A percentile compares a stretch with the other conserved stretches of the same genome.
Evolutionary conservation across 2,888 invertebrate species (phyloP).

Genomic region (Hydroisotoma schaefferi): DNA sequence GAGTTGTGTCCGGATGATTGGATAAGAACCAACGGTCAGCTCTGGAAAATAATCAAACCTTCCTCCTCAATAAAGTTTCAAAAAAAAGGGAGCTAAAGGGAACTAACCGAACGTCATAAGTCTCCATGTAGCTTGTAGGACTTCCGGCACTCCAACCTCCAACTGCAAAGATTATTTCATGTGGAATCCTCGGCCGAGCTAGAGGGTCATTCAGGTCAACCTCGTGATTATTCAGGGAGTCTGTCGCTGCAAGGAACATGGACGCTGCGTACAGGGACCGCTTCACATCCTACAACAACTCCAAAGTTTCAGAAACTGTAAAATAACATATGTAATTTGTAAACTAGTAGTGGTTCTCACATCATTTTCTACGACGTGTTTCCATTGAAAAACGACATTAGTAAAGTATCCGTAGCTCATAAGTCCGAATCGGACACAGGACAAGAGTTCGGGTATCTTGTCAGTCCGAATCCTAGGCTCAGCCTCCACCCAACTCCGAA

Average conservation of each 20-base stretch:
- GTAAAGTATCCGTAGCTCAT: constrained; percentile 61
- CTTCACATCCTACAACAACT: constrained; percentile 53
- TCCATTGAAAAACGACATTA: constrained; percentile 49
- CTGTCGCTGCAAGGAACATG: constrained; percentile 58
- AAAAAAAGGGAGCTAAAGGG: too few species aligned
- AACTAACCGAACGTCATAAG: constrained; percentile 52
- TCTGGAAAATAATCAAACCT: constrained; percentile 50
- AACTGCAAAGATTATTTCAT: constrained; percentile 55
- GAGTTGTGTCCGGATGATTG: constrained; percentile 64
- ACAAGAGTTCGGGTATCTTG: constrained; percentile 59
- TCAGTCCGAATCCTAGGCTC: constrained; percentile 56
- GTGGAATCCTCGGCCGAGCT: constrained; percentile 65
- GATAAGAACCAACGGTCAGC: constrained; percentile 65
- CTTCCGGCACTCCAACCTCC: constrained; percentile 66
- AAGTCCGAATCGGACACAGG: constrained; percentile 66
- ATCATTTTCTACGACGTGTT: constrained; percentile 30
- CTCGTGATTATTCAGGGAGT: constrained; percentile 51
- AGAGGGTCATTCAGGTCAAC: constrained; percentile 58
- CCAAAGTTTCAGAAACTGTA: too few species aligned
- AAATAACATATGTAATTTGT: too few species aligned
- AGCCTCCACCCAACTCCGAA: constrained; percentile 66
- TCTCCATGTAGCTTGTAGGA: constrained; percentile 64
- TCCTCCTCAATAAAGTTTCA: too few species aligned
- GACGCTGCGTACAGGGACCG: constrained; percentile 58
- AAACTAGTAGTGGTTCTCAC: constrained; percentile 12